Conservation (phyloP, 2,797 vertebrate species). For the Gadopsis marmoratus region DNA sequence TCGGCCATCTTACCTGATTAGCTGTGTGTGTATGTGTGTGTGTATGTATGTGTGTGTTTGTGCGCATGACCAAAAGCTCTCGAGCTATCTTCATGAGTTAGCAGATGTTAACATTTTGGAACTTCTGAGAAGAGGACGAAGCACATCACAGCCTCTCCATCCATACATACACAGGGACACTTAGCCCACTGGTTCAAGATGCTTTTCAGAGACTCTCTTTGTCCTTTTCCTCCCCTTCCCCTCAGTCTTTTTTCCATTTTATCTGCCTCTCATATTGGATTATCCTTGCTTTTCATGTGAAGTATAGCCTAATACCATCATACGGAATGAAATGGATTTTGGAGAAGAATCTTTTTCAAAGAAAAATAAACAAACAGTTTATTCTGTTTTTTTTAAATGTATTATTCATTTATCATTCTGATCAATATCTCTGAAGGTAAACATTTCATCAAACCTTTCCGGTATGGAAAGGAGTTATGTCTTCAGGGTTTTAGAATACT, state of each 20-base stretch:
- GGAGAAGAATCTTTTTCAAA: neutral
- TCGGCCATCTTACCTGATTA: conserved; percentile 36
- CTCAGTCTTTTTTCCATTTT: neutral
- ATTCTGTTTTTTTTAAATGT: neutral
- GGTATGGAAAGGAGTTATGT: neutral
- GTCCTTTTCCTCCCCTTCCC: neutral
- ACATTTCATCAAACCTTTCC: neutral
- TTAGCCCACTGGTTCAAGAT: neutral
- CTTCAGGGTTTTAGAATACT: neutral
- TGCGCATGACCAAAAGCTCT: neutral
- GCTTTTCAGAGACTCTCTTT: neutral
- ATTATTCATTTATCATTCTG: neutral
- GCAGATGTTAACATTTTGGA: neutral
- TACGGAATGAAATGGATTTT: neutral
- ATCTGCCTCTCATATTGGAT: neutral
- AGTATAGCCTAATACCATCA: neutral
- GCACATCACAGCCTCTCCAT: neutral
- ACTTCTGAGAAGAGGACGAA: neutral
- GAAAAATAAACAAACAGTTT: neutral
- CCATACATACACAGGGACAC: neutral
- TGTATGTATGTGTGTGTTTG: conserved; percentile 5
- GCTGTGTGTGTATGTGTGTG: neutral
- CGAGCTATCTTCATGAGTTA: neutral
- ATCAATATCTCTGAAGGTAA: neutral
- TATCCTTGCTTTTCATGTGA: neutral